A percentile compares a stretch with the other conserved stretches of the same genome.
Conservation (phyloP, 2,113 vertebrate genomes). For the Castor canadensis region DNA sequence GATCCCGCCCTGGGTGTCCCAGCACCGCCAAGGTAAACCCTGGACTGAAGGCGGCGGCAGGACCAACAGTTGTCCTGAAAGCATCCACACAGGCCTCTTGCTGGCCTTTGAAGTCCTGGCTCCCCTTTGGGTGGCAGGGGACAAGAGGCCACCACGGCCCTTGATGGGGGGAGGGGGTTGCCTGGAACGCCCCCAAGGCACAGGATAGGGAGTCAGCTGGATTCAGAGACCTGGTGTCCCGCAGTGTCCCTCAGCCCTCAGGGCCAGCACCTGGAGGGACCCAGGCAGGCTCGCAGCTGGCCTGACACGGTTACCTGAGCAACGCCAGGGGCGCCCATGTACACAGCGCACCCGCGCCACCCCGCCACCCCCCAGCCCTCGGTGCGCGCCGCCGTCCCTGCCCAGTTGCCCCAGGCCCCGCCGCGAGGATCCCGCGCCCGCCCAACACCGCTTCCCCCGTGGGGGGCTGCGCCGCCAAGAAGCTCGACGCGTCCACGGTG, state of each 20-base stretch:
- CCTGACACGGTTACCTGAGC: conserved; percentile 47
- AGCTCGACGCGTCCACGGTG: conserved; percentile 68
- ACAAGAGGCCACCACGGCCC: neutral
- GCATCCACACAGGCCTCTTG: neutral
- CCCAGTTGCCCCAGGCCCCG: too few species aligned
- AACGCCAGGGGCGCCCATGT: neutral
- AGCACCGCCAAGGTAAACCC: rapidly evolving
- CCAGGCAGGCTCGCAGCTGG: too few species aligned
- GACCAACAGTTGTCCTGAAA: neutral
- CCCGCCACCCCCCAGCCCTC: neutral
- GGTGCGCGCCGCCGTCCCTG: too few species aligned
- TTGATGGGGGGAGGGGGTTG: neutral
- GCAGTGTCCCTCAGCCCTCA: too few species aligned
- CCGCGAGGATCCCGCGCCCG: neutral
- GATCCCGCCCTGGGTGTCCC: neutral
- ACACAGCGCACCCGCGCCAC: neutral
- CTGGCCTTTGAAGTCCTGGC: neutral
- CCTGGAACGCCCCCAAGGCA: neutral
- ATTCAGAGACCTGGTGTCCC: too few species aligned
- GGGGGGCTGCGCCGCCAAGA: conserved; percentile 67
- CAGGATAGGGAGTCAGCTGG: neutral
- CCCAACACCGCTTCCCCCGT: conserved; percentile 68
- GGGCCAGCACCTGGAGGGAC: too few species aligned
- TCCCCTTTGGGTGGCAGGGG: too few species aligned
- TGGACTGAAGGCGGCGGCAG: neutral